Base-by-base conservation (phyloP, 2,797 vertebrate genomes). In the Anguilla megastoma region DNA sequence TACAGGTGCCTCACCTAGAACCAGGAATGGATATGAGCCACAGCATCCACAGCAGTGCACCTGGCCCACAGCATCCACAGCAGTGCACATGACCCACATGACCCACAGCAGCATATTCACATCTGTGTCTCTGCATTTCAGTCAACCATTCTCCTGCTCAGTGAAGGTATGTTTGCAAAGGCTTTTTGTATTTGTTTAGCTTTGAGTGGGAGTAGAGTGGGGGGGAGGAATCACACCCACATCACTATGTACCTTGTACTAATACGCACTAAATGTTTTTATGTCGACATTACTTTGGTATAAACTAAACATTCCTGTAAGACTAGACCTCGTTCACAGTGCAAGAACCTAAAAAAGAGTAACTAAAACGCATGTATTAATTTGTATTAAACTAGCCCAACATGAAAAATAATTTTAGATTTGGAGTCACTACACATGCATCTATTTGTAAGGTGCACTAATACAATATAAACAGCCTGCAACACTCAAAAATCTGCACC, bases 1-100 rank as follows among this genome's bases (percentile, higher is more conserved):
- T 99, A 99, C 74, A 99, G 96, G 90, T 99, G 98, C 85, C 98
- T 96, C 85, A 99, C 98, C 98, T 99, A 86, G 2, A 87, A 88
- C 86, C 83, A 92, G 85, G 8, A 24, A n/a, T 8, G n/a, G 24
- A 69, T 10, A 69, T 69, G 63, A 69, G 12, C 2, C 14, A 76
- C 71, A 76, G 30, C 30, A 16, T 21, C 3, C 12, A 76, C 71
- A 52, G 48, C 48, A 50, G 48, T 50, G 48, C 48, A 50, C 48
- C 0, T 50, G 4, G 8, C 48, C 48, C 48, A 9, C 48, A 50
- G 0, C 16, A 16, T 16, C 54, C 54, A 6, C 54, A 56, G 41
- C 41, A 45, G 41, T 45, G 41, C 41, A 45, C 41, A 45, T 45
- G 41, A 45, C 41, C 41, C 41, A 45, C 41, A 45, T 45, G 0